phyloP scores from a whole-genome alignment of 2,797 vertebrate genomes.

The Aldrovandia affinis region DNA sequence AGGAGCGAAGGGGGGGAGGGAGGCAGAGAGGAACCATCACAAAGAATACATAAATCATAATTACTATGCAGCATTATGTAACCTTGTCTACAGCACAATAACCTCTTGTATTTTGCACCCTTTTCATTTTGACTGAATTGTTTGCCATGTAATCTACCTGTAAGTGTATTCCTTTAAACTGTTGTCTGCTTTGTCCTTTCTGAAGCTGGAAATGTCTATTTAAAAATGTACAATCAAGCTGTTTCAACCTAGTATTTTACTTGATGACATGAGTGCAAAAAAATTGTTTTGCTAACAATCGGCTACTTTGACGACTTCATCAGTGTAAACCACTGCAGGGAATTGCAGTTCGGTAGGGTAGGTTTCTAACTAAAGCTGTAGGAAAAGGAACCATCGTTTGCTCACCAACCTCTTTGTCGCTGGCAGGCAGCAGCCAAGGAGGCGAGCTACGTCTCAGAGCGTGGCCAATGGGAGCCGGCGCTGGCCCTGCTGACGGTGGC shows the following conservation, averaged over 20 bases:
- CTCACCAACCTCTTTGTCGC: conserved; percentile 6
- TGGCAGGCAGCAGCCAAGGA: conserved; percentile 82
- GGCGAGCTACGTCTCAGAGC: conserved; percentile 69
- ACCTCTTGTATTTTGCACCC: background rate
- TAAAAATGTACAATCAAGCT: background rate
- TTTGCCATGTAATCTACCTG: background rate
- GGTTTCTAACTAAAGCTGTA: too few relatives aligned
- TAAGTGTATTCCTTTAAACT: background rate
- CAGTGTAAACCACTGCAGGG: background rate
- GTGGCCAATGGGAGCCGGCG: conserved; percentile 67
- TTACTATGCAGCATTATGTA: background rate
- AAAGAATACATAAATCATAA: conserved; percentile 6
- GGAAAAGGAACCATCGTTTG: background rate
- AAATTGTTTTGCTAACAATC: background rate
- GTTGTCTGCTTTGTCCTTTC: background rate
- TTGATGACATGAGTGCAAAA: background rate
- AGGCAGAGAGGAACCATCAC: background rate
- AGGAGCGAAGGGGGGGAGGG: background rate
- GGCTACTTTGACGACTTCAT: background rate
- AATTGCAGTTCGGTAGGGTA: background rate
- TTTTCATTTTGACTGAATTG: background rate
- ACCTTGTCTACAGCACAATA: background rate
- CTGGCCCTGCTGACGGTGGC: conserved; percentile 82
- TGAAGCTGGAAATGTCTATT: background rate
- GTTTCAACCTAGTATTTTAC: background rate